These are phyloP conservation scores for Leptoclinus maculatus DNA, from an alignment of 2,797 vertebrate genomes.

Conservation along the genomic window DNA sequence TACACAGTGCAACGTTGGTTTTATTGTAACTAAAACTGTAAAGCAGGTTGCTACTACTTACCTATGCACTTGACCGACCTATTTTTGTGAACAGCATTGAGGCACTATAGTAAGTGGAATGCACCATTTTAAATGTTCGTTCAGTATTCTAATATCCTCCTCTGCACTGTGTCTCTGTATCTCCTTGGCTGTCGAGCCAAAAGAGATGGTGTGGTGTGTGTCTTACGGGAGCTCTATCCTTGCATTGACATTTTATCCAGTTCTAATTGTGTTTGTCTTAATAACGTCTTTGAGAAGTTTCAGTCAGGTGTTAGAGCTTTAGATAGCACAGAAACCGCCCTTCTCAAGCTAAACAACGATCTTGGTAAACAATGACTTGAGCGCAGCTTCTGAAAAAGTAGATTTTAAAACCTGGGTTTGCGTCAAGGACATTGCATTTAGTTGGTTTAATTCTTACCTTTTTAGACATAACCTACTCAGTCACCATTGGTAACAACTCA, in stretches of 20 bases:
- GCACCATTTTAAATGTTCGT: constrained; percentile 43
- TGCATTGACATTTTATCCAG: too few relatives aligned
- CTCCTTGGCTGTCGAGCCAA: constrained; percentile 37
- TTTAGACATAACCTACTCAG: too few relatives aligned
- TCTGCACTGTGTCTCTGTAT: constrained; percentile 29
- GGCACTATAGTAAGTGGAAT: constrained; percentile 20
- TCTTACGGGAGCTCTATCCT: not conserved
- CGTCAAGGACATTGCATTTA: too few relatives aligned
- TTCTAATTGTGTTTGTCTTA: not conserved
- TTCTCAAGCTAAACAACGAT: not conserved
- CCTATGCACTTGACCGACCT: not conserved
- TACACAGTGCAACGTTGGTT: not conserved
- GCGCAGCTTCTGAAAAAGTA: too few relatives aligned
- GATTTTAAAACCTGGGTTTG: too few relatives aligned
- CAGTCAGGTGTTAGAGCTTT: not conserved
- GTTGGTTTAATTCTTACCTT: too few relatives aligned
- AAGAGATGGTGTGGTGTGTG: not conserved
- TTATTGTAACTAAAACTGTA: constrained; percentile 19
- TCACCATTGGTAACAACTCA: too few relatives aligned
- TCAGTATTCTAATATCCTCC: constrained; percentile 25
- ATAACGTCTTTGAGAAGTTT: not conserved
- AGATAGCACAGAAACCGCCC: not conserved
- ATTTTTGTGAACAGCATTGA: constrained; percentile 32
- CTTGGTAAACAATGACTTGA: too few relatives aligned
- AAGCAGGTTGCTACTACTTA: not conserved